phyloP scores from a whole-genome alignment of 1,140 invertebrate species.

The Heliconius hermathena region DNA sequence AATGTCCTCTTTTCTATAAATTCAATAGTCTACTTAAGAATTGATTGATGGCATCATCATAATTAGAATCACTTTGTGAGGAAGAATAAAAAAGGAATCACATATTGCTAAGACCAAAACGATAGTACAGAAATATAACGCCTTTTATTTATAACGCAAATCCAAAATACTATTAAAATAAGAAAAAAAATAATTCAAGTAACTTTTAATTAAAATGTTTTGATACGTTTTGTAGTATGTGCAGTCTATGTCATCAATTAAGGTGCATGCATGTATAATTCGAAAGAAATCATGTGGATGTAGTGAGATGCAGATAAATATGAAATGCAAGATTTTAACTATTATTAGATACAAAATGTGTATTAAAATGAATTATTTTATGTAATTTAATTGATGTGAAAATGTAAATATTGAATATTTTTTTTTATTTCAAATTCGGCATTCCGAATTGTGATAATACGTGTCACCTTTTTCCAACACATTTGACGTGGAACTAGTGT shows the following conservation, averaged over 20 bases:
- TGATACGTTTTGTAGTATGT: background rate
- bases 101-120: background rate
- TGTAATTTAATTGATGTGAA: background rate
- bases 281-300: background rate
- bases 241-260: background rate
- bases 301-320: background rate
- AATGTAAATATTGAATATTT: background rate
- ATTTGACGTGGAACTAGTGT: slow-evolving; percentile 79
- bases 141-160: background rate
- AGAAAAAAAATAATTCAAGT: background rate
- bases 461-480: slow-evolving; percentile 81
- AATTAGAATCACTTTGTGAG: background rate
- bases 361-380: background rate
- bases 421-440: slow-evolving; percentile 27
- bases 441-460: slow-evolving; percentile 72
- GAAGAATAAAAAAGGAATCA: background rate
- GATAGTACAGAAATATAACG: background rate
- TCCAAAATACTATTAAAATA: background rate
- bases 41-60: background rate
- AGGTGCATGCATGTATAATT: background rate
- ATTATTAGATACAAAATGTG: background rate
- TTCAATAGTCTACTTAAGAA: background rate
- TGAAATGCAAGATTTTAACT: background rate
- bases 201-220: background rate
- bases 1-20: background rate